Evolutionary conservation across 2,888 invertebrate species (phyloP).

Genomic region (Limulus polyphemus): DNA sequence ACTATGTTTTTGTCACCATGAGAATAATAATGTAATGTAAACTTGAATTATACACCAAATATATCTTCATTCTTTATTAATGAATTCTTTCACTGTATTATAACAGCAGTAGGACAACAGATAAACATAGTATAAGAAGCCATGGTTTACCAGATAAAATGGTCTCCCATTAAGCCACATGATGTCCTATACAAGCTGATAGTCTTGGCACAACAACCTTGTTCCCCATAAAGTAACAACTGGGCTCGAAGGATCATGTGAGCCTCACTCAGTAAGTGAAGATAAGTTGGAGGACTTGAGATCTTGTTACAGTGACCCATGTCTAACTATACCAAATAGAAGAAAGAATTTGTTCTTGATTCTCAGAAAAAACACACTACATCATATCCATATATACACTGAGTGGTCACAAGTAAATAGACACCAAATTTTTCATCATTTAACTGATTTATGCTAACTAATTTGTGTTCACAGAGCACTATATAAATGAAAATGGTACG

Average conservation of each 20-base stretch:
- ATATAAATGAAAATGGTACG: no score
- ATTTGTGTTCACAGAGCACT: no score
- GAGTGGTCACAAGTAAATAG: no score
- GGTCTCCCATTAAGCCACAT: conserved; percentile 18
- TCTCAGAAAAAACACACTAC: not conserved
- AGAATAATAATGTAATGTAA: no score
- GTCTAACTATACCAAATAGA: conserved; percentile 36
- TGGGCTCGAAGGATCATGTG: conserved; percentile 47
- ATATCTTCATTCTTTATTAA: no score
- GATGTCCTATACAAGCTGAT: conserved; percentile 12
- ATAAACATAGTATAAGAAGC: no score
- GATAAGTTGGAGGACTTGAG: conserved; percentile 53
- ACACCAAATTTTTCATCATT: no score
- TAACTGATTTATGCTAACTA: no score
- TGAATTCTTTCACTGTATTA: no score
- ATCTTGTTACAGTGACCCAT: conserved; percentile 51
- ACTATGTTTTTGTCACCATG: no score
- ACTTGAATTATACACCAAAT: no score
- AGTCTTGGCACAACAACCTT: conserved; percentile 7
- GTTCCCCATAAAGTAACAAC: conserved; percentile 8
- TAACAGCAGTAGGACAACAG: no score
- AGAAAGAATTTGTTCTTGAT: conserved; percentile 1
- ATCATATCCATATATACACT: not conserved
- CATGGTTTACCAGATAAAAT: conserved; percentile 10
- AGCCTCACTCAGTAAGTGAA: conserved; percentile 58